Conservation (phyloP, 2,888 invertebrate species). For the Morpho helenor region DNA sequence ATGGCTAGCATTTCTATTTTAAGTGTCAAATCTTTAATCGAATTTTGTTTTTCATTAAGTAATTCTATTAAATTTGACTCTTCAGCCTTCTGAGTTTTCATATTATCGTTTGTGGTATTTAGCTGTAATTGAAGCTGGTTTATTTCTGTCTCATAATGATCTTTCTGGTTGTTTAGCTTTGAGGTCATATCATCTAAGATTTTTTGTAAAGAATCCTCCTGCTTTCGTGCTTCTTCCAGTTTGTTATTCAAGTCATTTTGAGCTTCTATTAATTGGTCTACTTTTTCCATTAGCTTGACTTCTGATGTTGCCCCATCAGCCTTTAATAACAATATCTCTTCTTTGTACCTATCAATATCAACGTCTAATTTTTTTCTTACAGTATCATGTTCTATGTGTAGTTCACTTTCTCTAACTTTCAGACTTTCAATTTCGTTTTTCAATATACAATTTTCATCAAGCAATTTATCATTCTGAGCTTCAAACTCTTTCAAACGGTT, state of each 20-base stretch:
- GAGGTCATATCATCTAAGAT: conserved; percentile 62
- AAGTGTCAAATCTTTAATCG: conserved; percentile 57
- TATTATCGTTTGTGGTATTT: conserved; percentile 42
- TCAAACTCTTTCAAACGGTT: conserved; percentile 51
- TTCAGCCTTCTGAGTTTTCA: conserved; percentile 48
- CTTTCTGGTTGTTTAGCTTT: conserved; percentile 64
- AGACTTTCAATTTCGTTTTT: conserved; percentile 62
- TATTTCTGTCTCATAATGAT: conserved; percentile 59
- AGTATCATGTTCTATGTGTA: conserved; percentile 52
- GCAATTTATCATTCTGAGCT: conserved; percentile 52
- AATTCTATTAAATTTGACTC: conserved; percentile 43
- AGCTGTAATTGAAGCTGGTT: conserved; percentile 52
- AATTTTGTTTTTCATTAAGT: conserved; percentile 59
- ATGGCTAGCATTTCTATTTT: conserved; percentile 68
- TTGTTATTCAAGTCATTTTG: conserved; percentile 71
- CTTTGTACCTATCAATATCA: conserved; percentile 68
- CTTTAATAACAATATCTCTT: conserved; percentile 63
- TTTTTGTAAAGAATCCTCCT: conserved; percentile 71
- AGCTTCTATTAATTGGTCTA: conserved; percentile 69
- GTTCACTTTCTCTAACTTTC: conserved; percentile 59
- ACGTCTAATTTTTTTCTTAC: conserved; percentile 61
- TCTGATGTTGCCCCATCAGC: conserved; percentile 66
- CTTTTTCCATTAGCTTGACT: conserved; percentile 70
- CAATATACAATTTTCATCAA: conserved; percentile 65
- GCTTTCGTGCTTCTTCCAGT: conserved; percentile 67